These are phyloP conservation scores for Philereme vetulata DNA, from an alignment of 2,888 invertebrate species.

Conservation along the genomic window DNA sequence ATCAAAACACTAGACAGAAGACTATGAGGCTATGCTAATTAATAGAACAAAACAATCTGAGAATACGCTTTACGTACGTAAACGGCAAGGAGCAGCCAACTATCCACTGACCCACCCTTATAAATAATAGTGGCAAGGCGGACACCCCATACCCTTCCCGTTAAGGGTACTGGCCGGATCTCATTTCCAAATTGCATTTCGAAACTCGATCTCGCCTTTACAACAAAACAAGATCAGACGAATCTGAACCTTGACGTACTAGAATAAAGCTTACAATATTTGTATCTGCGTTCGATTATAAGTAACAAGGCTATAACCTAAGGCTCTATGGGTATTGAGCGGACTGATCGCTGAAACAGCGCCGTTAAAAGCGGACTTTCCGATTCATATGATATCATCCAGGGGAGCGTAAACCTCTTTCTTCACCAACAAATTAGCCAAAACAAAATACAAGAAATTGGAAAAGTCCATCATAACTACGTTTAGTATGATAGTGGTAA, in stretches of 20 bases:
- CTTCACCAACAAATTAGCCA: too few species aligned
- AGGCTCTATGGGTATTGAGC: conserved; percentile 18
- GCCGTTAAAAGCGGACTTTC: too few species aligned
- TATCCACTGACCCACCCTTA: conserved; percentile 81
- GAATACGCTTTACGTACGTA: conserved; percentile 62
- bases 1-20: conserved; percentile 31
- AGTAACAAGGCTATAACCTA: conserved; percentile 65
- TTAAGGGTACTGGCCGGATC: conserved; percentile 76
- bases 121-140: conserved; percentile 82
- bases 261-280: conserved; percentile 46
- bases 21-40: conserved; percentile 54
- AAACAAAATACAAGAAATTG: too few species aligned
- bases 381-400: too few species aligned
- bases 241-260: conserved; percentile 43
- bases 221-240: conserved; percentile 45
- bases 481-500: too few species aligned
- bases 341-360: conserved; percentile 8
- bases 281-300: conserved; percentile 52
- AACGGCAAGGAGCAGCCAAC: conserved; percentile 60
- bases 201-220: conserved; percentile 80
- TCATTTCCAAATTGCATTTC: conserved; percentile 83
- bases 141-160: conserved; percentile 64
- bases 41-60: conserved; percentile 70
- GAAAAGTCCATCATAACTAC: too few species aligned
- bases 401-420: too few species aligned